Evolutionary conservation across 2,888 invertebrate genomes (phyloP).

Genomic region (Rotaria magnacalcarata): DNA sequence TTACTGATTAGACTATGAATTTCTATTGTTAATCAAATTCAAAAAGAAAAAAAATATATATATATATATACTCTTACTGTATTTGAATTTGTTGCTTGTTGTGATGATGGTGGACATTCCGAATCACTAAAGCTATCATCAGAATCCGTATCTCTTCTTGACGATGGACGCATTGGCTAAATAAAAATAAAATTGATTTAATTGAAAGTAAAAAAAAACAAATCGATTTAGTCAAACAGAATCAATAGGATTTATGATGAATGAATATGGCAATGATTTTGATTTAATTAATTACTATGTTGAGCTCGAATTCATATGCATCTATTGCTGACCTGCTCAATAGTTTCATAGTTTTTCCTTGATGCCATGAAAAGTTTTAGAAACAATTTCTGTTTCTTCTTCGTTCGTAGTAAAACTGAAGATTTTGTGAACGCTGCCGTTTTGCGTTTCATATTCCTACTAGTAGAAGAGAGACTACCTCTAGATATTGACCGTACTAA

Average conservation of each 20-base stretch:
- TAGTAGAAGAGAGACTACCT: neutral
- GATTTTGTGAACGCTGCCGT: neutral
- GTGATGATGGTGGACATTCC: neutral
- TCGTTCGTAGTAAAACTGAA: neutral
- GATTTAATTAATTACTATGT: neutral
- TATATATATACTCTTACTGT: neutral
- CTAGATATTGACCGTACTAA: too few relatives aligned
- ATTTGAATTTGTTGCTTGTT: neutral
- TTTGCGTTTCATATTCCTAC: neutral
- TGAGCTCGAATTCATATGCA: neutral
- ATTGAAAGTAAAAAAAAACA: neutral
- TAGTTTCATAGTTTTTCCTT: neutral
- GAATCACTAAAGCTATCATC: constrained; percentile 35
- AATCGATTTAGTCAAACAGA: neutral
- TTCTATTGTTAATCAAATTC: neutral
- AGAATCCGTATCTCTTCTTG: constrained; percentile 4
- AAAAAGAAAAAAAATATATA: neutral
- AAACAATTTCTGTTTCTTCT: neutral
- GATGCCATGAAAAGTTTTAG: neutral
- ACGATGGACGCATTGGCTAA: neutral
- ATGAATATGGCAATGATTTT: neutral
- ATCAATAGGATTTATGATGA: neutral
- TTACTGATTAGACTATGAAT: neutral
- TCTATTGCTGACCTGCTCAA: neutral
- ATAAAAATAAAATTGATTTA: neutral